phyloP scores from a whole-genome alignment of 2,797 vertebrate genomes.

The Sarcoramphus papa region DNA sequence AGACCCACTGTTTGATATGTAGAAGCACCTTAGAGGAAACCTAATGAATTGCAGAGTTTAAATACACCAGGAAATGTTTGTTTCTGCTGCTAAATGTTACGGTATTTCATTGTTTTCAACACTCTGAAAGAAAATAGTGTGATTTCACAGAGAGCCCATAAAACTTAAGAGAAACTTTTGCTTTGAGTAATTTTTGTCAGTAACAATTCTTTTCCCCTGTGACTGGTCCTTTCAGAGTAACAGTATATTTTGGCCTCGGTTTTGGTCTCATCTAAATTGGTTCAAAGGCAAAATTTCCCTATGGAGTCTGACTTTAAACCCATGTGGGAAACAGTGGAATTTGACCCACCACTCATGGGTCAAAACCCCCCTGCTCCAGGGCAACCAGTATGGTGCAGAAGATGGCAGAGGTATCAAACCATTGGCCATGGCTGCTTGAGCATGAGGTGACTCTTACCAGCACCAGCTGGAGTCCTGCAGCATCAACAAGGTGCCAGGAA shows the following conservation, averaged over 20 bases:
- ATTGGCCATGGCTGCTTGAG: background rate
- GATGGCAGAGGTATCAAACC: background rate
- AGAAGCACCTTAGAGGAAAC: background rate
- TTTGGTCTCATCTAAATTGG: background rate
- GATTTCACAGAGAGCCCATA: background rate
- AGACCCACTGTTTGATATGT: background rate
- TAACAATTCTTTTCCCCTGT: background rate
- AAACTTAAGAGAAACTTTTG: background rate
- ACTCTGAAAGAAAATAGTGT: background rate
- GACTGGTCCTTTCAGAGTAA: background rate
- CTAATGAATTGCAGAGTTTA: background rate
- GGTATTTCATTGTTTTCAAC: background rate
- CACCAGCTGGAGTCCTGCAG: background rate
- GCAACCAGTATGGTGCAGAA: background rate
- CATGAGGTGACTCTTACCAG: background rate
- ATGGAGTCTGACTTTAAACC: background rate
- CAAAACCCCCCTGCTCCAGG: background rate
- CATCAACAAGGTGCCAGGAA: fast-evolving
- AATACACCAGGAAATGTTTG: background rate
- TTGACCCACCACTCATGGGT: background rate
- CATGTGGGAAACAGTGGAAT: background rate
- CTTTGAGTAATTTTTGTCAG: background rate
- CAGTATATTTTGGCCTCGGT: background rate
- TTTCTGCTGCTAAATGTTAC: background rate
- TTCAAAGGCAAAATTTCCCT: background rate